Conservation (phyloP, 2,888 invertebrate genomes). For the Marronus borbonicus region DNA sequence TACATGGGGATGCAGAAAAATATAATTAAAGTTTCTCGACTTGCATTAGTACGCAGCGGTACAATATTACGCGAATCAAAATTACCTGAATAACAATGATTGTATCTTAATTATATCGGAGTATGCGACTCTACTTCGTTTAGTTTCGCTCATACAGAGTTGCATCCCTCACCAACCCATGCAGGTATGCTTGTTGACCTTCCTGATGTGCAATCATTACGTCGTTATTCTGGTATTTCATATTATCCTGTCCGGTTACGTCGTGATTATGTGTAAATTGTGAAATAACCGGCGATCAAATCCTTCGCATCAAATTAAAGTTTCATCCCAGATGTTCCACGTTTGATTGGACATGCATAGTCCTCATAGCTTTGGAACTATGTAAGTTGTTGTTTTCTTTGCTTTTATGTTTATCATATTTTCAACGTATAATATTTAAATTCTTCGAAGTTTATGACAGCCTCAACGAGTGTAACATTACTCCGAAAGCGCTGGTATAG, state of each 20-base stretch:
- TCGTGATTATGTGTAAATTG: constrained; percentile 50
- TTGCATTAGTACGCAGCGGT: constrained; percentile 5
- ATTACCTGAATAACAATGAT: constrained; percentile 35
- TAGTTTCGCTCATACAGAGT: not conserved
- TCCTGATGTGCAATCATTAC: not conserved
- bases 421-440: constrained; percentile 23
- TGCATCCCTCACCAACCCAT: not conserved
- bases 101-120: constrained; percentile 38
- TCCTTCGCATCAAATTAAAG: constrained; percentile 9
- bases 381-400: not conserved
- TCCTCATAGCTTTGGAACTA: not conserved
- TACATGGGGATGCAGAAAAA: not conserved
- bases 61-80: constrained; percentile 3
- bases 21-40: constrained; percentile 12
- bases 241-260: constrained; percentile 36
- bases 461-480: not conserved
- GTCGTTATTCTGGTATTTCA: constrained; percentile 34
- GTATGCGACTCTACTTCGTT: constrained; percentile 3
- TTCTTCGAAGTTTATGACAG: not conserved
- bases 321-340: constrained; percentile 29
- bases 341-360: not conserved
- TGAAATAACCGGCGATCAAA: constrained; percentile 42
- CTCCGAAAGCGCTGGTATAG: not conserved
- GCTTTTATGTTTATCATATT: constrained; percentile 21
- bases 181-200: not conserved